These are phyloP conservation scores for Hucho hucho DNA, from an alignment of 2,113 vertebrate genomes.

Conservation along the genomic window DNA sequence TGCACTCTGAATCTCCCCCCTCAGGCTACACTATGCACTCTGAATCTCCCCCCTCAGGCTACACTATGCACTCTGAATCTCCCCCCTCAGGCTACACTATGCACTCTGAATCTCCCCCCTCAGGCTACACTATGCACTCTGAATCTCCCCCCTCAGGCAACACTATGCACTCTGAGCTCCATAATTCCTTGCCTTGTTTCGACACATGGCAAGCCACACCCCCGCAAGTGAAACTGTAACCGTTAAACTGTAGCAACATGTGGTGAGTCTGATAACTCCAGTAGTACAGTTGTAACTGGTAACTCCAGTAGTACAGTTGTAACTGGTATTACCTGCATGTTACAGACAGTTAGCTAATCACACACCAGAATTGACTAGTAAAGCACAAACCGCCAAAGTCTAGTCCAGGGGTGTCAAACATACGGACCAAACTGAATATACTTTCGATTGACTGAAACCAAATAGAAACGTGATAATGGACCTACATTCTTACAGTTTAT, in stretches of 20 bases:
- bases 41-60: too few species aligned
- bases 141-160: too few species aligned
- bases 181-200: not conserved
- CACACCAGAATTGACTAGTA: not conserved
- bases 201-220: not conserved
- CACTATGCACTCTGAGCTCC: too few species aligned
- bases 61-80: too few species aligned
- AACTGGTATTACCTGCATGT: not conserved
- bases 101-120: too few species aligned
- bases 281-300: not conserved
- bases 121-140: too few species aligned
- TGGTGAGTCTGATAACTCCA: slow-evolving; percentile 21
- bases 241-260: slow-evolving; percentile 28
- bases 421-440: too few species aligned
- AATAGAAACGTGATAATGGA: not conserved
- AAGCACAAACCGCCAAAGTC: not conserved
- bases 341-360: not conserved
- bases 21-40: too few species aligned
- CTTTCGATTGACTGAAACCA: not conserved
- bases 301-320: not conserved
- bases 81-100: too few species aligned
- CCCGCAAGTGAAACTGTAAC: not conserved
- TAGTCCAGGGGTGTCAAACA: too few species aligned
- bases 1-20: too few species aligned
- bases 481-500: too few species aligned